Evolutionary conservation across 2,888 invertebrate genomes (phyloP), one percentile per base, ranked within the genome.

Genomic region (Eretmocerus hayati): DNA sequence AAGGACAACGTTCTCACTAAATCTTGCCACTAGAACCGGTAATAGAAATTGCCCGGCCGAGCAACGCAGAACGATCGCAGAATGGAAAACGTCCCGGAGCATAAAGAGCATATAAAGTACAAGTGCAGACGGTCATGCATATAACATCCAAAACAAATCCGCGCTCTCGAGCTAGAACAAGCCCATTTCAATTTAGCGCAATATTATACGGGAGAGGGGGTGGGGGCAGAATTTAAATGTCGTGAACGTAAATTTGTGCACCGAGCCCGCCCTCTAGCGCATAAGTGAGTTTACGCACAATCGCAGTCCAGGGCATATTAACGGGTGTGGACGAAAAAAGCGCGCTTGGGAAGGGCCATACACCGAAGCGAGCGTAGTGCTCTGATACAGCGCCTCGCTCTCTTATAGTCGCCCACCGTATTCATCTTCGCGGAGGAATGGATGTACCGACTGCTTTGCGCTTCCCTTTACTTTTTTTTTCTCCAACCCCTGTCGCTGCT

Each of bases 231-330:
- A 52, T 52, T 52, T 52, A 52, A 52, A 52, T 52, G 45, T 56
- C 51, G 46, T 50, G 43, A 26, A 42, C 54, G 48, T 55, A 56
- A 54, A 57, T 58, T 52, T 54, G 42, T n/a, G n/a, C 46, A 44
- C 50, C 43, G 49, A n/a, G 26, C 23, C 33, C 18, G 9, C 16
- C 15, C 19, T 9, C 36, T 49, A 19, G 51, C 47, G 47, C 48
- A 50, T 52, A 56, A 58, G 55, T 56, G 56, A 56, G 53, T 58
- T 58, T 55, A 57, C 50, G 49, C 54, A 38, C 52, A 52, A 55
- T 50, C 53, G 55, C 52, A 52, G 56, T 53, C 53, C 48, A 49
- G 38, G 47, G 52, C 48, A 58, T 57, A 58, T 60, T 56, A 61
- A 56, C 54, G 58, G 55, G 47, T 41, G 50, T 43, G 37, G 44